phyloP scores from a whole-genome alignment of 2,888 invertebrate species.

The Cheilosia vulpina region DNA sequence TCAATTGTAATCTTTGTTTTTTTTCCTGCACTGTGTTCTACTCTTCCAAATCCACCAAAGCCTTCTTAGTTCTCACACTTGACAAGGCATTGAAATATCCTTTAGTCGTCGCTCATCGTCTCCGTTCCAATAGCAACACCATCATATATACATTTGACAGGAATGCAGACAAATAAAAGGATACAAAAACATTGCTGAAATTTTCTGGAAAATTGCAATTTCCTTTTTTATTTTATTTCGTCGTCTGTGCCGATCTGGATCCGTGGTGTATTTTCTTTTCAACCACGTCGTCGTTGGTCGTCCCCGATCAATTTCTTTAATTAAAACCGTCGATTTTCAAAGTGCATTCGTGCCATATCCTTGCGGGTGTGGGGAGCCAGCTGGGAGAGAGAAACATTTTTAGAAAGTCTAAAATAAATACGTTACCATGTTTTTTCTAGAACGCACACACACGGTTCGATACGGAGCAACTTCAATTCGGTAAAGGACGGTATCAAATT shows the following conservation, averaged over 20 bases:
- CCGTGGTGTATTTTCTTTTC: constrained; percentile 15
- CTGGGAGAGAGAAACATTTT: constrained; percentile 25
- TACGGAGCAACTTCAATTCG: background rate
- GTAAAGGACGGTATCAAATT: constrained; percentile 44
- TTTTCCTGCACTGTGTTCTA: constrained; percentile 1
- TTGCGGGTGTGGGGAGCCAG: background rate
- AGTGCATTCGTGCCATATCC: constrained; percentile 67
- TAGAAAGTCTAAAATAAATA: constrained; percentile 51
- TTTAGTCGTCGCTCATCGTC: constrained; percentile 15
- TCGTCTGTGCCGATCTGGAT: constrained; percentile 26
- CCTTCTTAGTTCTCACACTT: constrained; percentile 56
- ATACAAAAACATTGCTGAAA: constrained; percentile 58
- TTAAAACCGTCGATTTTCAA: constrained; percentile 70
- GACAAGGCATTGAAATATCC: constrained; percentile 69
- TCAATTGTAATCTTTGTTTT: constrained; percentile 57
- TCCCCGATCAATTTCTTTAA: constrained; percentile 72
- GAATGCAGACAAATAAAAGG: constrained; percentile 36
- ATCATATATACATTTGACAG: constrained; percentile 22
- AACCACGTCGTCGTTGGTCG: constrained; percentile 33
- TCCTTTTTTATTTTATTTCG: constrained; percentile 50
- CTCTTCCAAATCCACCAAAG: constrained; percentile 47
- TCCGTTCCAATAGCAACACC: background rate
- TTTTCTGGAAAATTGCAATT: constrained; percentile 71
- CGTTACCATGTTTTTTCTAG: background rate
- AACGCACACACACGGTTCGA: constrained; percentile 4